Percentiles rank a stretch among this genome's conserved stretches.
Conservation (phyloP, 2,113 vertebrate species). For the Myanophis thanlyinensis region DNA sequence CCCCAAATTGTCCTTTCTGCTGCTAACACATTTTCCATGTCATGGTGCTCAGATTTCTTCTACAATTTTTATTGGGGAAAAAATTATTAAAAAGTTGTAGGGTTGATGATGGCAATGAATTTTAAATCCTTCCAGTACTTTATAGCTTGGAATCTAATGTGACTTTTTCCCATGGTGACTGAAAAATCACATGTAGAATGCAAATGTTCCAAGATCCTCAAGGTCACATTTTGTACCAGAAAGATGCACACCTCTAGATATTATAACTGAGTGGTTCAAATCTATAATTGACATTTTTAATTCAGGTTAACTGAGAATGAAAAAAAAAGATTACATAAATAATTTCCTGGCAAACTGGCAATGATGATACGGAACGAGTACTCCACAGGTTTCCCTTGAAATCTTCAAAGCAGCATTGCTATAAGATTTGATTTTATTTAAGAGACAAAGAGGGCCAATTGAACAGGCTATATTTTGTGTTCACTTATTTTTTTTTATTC, state of each 20-base stretch:
- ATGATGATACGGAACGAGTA: neutral
- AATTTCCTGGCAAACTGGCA: neutral
- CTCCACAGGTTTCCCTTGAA: neutral
- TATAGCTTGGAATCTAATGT: neutral
- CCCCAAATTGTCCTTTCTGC: neutral
- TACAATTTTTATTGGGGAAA: neutral
- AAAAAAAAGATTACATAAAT: neutral
- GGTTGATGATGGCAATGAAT: neutral
- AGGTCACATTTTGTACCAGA: neutral
- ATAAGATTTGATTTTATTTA: neutral
- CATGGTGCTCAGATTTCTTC: neutral
- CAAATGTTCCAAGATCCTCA: neutral
- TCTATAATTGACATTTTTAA: neutral
- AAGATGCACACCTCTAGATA: neutral
- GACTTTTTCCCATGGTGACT: neutral
- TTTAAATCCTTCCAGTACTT: neutral
- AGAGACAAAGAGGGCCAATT: slow-evolving; percentile 14
- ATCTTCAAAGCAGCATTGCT: neutral
- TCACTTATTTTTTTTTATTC: slow-evolving; percentile 19
- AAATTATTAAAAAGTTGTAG: neutral
- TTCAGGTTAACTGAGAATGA: neutral
- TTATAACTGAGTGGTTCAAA: neutral
- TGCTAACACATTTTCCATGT: neutral
- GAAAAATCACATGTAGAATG: neutral
- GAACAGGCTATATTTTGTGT: slow-evolving; percentile 8